Conservation (phyloP, 2,888 invertebrate species). For the Drosophila suboccidentalis region DNA sequence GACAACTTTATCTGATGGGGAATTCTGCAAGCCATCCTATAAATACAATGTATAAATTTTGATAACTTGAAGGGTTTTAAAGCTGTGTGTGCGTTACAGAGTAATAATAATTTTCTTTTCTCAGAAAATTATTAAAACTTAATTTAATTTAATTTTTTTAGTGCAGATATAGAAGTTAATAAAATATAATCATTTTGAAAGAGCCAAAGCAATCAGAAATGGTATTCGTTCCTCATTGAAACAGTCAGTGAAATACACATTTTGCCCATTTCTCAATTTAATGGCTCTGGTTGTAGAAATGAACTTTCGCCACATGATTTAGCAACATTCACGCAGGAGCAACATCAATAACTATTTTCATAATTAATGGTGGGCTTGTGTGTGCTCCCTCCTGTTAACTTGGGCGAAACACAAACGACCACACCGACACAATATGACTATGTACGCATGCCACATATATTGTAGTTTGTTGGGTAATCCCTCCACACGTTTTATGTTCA, state of each 20-base stretch:
- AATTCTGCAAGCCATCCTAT: background rate
- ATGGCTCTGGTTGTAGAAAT: slow-evolving; percentile 62
- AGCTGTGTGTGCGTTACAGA: too few relatives aligned
- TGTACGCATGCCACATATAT: background rate
- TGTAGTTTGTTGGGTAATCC: slow-evolving; percentile 33
- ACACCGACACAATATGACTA: slow-evolving; percentile 1
- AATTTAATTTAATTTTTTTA: too few relatives aligned
- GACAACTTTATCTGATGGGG: slow-evolving; percentile 62
- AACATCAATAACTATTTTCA: slow-evolving; percentile 77
- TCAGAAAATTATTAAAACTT: too few relatives aligned
- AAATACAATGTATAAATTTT: too few relatives aligned
- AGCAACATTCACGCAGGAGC: slow-evolving; percentile 47
- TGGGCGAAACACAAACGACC: slow-evolving; percentile 1
- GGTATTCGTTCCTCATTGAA: too few relatives aligned
- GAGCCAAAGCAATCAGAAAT: too few relatives aligned
- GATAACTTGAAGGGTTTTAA: background rate
- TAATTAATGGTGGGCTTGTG: slow-evolving; percentile 56
- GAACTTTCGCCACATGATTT: slow-evolving; percentile 73
- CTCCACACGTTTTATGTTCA: slow-evolving; percentile 57
- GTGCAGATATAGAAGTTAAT: too few relatives aligned
- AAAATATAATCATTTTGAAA: too few relatives aligned
- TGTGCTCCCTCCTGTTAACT: too few relatives aligned
- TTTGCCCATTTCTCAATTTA: slow-evolving; percentile 61
- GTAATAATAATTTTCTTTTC: too few relatives aligned
- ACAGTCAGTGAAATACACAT: too few relatives aligned